phyloP scores from a whole-genome alignment of 2,888 invertebrate genomes.

The Diarsia brunnea region DNA sequence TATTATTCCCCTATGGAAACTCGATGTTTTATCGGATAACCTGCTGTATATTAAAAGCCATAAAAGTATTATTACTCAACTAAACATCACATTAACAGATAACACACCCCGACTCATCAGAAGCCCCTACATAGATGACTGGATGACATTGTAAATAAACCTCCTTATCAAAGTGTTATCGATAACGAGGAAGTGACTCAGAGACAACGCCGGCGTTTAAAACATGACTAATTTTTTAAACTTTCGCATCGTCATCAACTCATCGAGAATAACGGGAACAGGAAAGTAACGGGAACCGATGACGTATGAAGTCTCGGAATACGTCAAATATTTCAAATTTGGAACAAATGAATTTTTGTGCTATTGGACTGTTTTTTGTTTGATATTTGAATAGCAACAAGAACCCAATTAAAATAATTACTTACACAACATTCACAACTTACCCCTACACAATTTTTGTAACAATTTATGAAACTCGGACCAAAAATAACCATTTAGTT shows the following conservation, averaged over 20 bases:
- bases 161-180: conserved; percentile 55
- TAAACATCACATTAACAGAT: conserved; percentile 35
- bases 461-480: conserved; percentile 13
- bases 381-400: no score
- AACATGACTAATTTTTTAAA: conserved; percentile 57
- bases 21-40: conserved; percentile 3
- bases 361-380: conserved; percentile 9
- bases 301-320: conserved; percentile 35
- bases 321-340: background rate
- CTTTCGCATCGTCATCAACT: conserved; percentile 35
- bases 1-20: background rate
- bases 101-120: conserved; percentile 31
- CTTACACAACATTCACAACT: conserved; percentile 5
- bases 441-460: conserved; percentile 17
- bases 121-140: conserved; percentile 41
- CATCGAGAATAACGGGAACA: conserved; percentile 37
- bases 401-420: conserved; percentile 24
- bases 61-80: conserved; percentile 34
- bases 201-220: conserved; percentile 60
- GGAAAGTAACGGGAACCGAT: conserved; percentile 48
- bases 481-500: conserved; percentile 8
- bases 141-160: conserved; percentile 55
- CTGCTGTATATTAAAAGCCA: conserved; percentile 21
- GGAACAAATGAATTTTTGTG: background rate
- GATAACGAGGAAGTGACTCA: conserved; percentile 63